Evolutionary conservation across 2,797 vertebrate genomes (phyloP), one percentile per base, ranked within the genome.

Genomic region (Tiaroga cobitis): DNA sequence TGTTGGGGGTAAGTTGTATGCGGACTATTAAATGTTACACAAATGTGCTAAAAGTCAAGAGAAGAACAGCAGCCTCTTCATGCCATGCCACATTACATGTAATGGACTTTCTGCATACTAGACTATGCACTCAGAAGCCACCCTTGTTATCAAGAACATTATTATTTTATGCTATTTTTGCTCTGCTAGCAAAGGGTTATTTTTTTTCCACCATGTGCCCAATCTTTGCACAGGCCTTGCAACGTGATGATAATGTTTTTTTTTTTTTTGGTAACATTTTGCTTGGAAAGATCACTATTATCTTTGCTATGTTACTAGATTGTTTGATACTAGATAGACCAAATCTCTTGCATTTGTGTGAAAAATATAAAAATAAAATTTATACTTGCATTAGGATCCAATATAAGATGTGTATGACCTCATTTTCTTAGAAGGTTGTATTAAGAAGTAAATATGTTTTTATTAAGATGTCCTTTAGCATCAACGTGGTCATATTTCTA

Each of bases 1-100:
- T 77, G 54, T n/a, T 39, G 32, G 39, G 46, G 59, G 75, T 9
- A 59, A 13, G 39, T 43, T 65, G n/a, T 13, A 10, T 11, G 6
- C 21, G 37, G 79, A 80, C 61, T 32, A 65, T 43, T 43, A 32
- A 80, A 49, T 76, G 54, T 78, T 41, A 61, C 54, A 61, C 18
- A 19, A 59, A 77, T n/a, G 24, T 77, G 24, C 54, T 77, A 41
- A 59, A 77, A 78, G 34, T 61, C 34, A 41, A 61, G 21, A 78
- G 54, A 54, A 80, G 77, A 65, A 68, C 13, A 49, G 43, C 79
- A 54, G 54, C 54, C 69, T 73, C 69, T 82, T 72, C 68, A 73
- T 72, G 68, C 4, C 37, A 41, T 82, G 39, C 41, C 39, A 74
- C 54, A 82, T 82, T 63, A 82, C 8, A 63, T 83, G 72, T 75